Conservation (phyloP, 2,797 vertebrate genomes). For the Peromyscus eremicus region DNA sequence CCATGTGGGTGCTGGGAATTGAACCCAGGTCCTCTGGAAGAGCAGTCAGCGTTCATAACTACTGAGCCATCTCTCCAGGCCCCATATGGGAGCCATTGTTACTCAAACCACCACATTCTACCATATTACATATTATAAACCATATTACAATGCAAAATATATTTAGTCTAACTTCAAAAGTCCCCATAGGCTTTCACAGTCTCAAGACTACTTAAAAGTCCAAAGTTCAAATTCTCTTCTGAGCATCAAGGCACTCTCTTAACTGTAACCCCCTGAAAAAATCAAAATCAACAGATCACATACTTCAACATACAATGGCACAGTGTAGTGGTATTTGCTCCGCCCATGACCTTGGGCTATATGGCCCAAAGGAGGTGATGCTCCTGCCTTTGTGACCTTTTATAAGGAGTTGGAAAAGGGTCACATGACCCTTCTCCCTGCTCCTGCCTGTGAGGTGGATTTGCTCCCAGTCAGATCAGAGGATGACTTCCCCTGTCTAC, state of each 20-base stretch:
- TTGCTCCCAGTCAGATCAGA: no score
- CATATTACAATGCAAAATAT: neutral
- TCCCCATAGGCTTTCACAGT: neutral
- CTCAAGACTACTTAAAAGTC: neutral
- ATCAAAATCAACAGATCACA: neutral
- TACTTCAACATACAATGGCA: neutral
- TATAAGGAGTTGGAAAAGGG: no score
- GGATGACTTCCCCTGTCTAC: no score
- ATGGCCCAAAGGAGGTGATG: no score
- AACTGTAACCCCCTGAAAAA: neutral
- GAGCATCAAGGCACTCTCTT: neutral
- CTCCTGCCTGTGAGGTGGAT: no score
- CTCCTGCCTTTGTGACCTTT: no score
- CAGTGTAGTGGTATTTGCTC: no score
- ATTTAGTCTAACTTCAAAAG: neutral
- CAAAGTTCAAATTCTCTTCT: neutral
- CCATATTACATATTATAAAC: neutral
- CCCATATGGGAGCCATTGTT: neutral
- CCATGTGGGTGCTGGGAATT: neutral
- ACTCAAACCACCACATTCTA: neutral
- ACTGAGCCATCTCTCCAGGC: neutral
- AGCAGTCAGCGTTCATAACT: neutral
- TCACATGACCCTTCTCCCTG: no score
- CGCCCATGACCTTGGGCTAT: no score
- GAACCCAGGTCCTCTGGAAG: neutral